A percentile compares a stretch with the other conserved stretches of the same genome.
phyloP scores from a whole-genome alignment of 2,113 vertebrate species.

The Chitala chitala region DNA sequence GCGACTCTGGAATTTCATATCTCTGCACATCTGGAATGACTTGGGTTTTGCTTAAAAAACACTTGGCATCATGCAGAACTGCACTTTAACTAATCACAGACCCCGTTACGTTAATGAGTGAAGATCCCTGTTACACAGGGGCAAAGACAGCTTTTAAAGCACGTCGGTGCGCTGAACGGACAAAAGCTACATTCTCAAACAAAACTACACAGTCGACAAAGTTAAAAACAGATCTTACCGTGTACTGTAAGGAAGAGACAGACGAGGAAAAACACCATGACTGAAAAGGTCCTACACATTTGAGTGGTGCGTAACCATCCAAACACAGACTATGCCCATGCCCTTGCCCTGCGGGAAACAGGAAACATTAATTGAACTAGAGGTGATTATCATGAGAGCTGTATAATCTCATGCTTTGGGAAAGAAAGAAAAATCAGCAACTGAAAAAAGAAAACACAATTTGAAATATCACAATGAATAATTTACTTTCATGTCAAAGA shows the following conservation, averaged over 20 bases:
- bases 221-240: constrained; percentile 46
- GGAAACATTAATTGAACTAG: neutral
- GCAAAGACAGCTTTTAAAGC: neutral
- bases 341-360: too few species aligned
- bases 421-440: neutral
- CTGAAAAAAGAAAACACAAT: neutral
- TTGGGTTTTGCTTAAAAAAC: neutral
- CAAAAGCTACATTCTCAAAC: too few species aligned
- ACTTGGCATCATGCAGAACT: neutral
- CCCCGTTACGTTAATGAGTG: too few species aligned
- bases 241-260: constrained; percentile 38
- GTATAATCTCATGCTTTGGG: neutral
- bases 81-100: neutral
- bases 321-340: neutral
- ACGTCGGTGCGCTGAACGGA: neutral
- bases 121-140: neutral
- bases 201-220: neutral
- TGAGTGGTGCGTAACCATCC: neutral
- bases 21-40: neutral
- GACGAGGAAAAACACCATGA: constrained; percentile 40
- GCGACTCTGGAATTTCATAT: neutral
- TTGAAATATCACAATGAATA: too few species aligned
- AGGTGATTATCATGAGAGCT: neutral
- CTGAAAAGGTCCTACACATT: constrained; percentile 42
- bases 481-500: too few species aligned